Evolutionary conservation across 2,888 invertebrate genomes (phyloP), one percentile per base, ranked within the genome.

Genomic region (Archips xylosteana): DNA sequence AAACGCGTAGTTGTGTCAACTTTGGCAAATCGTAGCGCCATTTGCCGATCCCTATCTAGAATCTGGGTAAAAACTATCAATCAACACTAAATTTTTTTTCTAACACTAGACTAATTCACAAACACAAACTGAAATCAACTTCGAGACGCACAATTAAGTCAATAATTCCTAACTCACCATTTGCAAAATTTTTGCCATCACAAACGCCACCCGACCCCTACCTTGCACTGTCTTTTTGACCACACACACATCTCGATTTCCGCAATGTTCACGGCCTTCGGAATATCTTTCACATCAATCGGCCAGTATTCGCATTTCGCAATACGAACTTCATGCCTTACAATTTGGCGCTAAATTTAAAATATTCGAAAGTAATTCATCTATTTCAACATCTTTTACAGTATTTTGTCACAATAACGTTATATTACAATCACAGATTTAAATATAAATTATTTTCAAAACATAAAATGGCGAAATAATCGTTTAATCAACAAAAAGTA

Each of bases 151-250:
- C 88, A 85, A 87, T 57, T 87, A 88, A 87, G 83, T 87, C 89
- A 91, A 88, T 90, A 91, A 85, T 89, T 92, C 94, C 94, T 95
- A 95, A 96, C 96, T 96, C 95, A 96, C 96, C 96, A 96, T 96
- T 96, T 95, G 96, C 95, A 95, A 96, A 96, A 95, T 92, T 96
- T 96, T 96, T 96, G 96, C 96, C 96, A 96, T 96, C 96, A 96
- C 96, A 96, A 95, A 96, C 96, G 96, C 96, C 96, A 96, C 96
- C 96, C 96, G 96, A 96, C 96, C 96, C 96, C 96, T 96, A 96
- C 96, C 95, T 95, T 96, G 95, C 96, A 96, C 96, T 96, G 95
- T 95, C 95, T 95, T 95, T 95, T 94, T 94, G 94, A 94, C 95
- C 95, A 95, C 95, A 94, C 94, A 94, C 94, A 93, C 94, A 94